phyloP scores from a whole-genome alignment of 2,113 vertebrate genomes.

The Lampris megalopsis region DNA sequence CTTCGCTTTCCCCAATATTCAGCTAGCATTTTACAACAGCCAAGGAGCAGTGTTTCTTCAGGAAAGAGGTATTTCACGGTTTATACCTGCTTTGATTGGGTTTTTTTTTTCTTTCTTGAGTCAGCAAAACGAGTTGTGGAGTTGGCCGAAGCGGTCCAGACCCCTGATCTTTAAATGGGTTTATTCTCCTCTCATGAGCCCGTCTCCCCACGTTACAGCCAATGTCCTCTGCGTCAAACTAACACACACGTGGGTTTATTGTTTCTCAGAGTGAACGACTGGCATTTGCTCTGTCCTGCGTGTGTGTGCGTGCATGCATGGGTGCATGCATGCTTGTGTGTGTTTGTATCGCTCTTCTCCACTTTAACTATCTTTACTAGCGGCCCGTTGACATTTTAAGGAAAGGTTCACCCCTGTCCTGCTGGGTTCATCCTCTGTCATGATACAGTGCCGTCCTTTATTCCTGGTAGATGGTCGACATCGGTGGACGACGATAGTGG shows the following conservation, averaged over 20 bases:
- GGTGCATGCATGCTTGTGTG: neutral
- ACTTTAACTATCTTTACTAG: slow-evolving; percentile 13
- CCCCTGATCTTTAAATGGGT: neutral
- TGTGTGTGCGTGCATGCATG: slow-evolving; percentile 1
- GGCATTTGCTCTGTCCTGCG: slow-evolving; percentile 20
- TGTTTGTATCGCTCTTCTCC: neutral
- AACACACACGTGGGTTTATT: slow-evolving; percentile 8
- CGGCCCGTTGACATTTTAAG: slow-evolving; percentile 36
- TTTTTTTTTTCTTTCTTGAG: neutral
- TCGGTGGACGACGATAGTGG: neutral
- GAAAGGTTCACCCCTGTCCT: slow-evolving; percentile 38
- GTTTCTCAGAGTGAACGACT: neutral
- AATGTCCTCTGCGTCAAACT: neutral
- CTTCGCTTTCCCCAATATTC: no score
- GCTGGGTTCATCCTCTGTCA: neutral
- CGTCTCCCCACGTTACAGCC: neutral
- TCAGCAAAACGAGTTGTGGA: neutral
- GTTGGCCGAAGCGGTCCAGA: neutral
- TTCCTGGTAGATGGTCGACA: neutral
- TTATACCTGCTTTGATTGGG: neutral
- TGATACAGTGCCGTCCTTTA: neutral
- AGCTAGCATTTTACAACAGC: no score
- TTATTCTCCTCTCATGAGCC: neutral
- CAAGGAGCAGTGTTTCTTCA: no score
- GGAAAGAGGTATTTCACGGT: neutral